Percentiles rank a stretch among this genome's conserved stretches.
Evolutionary conservation across 2,113 vertebrate genomes (phyloP).

Genomic region (Manacus vitellinus): DNA sequence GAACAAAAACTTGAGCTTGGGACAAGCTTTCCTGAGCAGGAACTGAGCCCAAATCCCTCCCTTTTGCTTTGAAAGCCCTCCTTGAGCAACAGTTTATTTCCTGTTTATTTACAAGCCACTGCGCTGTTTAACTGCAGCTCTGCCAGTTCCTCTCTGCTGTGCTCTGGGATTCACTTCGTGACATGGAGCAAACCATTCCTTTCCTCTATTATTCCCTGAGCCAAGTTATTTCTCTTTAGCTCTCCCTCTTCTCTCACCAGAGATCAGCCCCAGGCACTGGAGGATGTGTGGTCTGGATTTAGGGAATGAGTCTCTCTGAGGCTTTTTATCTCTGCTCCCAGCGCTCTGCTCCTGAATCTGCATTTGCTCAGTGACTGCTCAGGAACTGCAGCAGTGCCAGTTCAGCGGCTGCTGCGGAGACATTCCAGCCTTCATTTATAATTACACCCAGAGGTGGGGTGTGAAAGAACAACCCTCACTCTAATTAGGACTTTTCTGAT

Average conservation of each 20-base stretch:
- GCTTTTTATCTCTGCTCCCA: background rate
- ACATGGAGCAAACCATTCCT: background rate
- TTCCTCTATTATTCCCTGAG: background rate
- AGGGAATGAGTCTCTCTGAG: background rate
- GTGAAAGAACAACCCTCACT: background rate
- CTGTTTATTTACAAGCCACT: background rate
- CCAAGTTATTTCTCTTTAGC: background rate
- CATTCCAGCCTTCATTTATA: background rate
- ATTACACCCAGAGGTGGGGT: background rate
- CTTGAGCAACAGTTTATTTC: background rate
- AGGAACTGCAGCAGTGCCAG: background rate
- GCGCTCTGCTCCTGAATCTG: background rate
- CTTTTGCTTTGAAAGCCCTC: background rate
- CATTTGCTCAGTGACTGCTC: background rate
- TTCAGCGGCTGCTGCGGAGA: background rate
- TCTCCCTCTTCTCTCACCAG: background rate
- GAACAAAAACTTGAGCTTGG: background rate
- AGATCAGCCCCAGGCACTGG: background rate
- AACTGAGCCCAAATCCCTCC: background rate
- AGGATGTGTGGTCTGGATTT: background rate
- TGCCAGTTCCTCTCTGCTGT: background rate
- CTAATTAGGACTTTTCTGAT: background rate
- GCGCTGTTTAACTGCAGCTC: background rate
- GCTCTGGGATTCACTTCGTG: fast-evolving
- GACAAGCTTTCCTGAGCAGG: background rate